Base-by-base conservation (phyloP, 30 jellyfish, hydroid and myxozoan species). In the Hydractinia echinata region DNA sequence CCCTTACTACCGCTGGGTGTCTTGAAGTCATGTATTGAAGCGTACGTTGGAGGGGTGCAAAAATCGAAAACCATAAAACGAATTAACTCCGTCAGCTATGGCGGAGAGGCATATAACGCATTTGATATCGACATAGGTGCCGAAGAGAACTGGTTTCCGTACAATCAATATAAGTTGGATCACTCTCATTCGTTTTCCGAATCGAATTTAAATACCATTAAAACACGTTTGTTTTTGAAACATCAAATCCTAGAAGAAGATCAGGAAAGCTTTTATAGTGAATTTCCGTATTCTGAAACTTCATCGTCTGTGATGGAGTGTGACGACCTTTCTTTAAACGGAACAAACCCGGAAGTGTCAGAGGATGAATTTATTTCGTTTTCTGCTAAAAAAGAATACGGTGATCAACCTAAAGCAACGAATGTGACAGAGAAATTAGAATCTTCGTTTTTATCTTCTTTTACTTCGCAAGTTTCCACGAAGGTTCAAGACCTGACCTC, bases 1-100 rank as follows among this genome's bases (percentile, higher is more conserved):
- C 99, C 97, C 6, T 81, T 95, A 13, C 81, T 95, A 62, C 96
- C 97, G 52, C 76, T 88, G 10, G 99, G 97, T 51, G 90, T 95
- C 14, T 83, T 95, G 81, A 89, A 89, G 76, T 89, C 83, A 10
- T 89, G 97, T 67, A 77, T 89, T 16, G 87, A 79, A 61, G 97
- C 99, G 11, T 94, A 94, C 85, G 89, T 94, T 6, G 97, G 96
- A 10, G 82, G 52, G 19, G 72, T 86, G 8, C 73, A 39, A 79
- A 80, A 66, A 52, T 87, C 19, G 74, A 51, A 64, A 51, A 64
- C 19, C 51, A 64, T 44, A 13, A 64, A 55, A 55, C 15, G 9
- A 55, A 8, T 77, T 21, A 77, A 61, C 55, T 77, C 85, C 8
- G 30, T 49, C 16, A 44, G 61, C 2, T 56, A 77, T 44, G 88